phyloP scores from a whole-genome alignment of 2,888 invertebrate genomes.

The Leptinotarsa juncta region DNA sequence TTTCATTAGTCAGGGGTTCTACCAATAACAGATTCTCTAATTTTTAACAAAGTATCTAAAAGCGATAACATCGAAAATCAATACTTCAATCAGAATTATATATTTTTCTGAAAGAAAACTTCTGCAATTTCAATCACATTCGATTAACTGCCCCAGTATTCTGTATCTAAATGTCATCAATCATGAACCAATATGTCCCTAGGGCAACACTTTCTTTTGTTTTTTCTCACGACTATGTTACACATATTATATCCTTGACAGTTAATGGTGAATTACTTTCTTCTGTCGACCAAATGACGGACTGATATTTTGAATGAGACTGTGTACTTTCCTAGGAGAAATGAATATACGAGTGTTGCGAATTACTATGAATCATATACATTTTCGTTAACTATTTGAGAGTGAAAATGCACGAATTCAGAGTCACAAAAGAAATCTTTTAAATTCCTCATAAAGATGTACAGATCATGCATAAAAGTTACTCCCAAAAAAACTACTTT shows the following conservation, averaged over 20 bases:
- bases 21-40: no score
- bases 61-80: no score
- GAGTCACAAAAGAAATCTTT: no score
- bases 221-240: constrained; percentile 1
- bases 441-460: no score
- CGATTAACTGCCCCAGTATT: background rate
- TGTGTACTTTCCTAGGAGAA: background rate
- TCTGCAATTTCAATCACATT: background rate
- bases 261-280: background rate
- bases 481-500: no score
- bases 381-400: background rate
- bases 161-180: background rate
- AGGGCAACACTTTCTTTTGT: constrained; percentile 1
- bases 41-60: no score
- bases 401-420: no score
- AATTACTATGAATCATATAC: background rate
- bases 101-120: no score
- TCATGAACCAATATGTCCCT: background rate
- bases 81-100: no score
- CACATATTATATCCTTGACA: background rate
- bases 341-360: background rate
- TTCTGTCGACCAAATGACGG: background rate
- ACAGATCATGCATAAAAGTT: no score
- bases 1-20: no score
- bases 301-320: background rate